A percentile compares a stretch with the other conserved stretches of the same genome.
These are phyloP conservation scores for Zygaena filipendulae DNA, from an alignment of 2,888 invertebrate species.

Conservation along the genomic window DNA sequence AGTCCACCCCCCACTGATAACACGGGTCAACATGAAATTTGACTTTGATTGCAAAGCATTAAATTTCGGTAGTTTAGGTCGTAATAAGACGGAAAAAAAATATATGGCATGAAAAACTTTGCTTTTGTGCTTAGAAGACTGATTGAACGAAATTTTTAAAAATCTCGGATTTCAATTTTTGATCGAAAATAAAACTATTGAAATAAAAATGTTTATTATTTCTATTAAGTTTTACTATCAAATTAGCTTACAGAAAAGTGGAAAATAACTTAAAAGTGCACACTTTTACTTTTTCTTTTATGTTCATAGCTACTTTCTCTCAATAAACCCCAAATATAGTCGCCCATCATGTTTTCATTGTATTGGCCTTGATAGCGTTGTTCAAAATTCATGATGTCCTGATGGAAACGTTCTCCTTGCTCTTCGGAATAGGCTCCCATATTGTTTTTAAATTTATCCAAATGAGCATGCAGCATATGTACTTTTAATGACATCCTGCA, in stretches of 20 bases:
- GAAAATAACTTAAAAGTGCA: slow-evolving; percentile 16
- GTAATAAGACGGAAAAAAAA: slow-evolving; percentile 11
- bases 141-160: slow-evolving; percentile 13
- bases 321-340: slow-evolving; percentile 17
- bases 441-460: slow-evolving; percentile 19
- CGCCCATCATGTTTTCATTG: slow-evolving; percentile 17
- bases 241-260: slow-evolving; percentile 11
- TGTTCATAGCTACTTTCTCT: slow-evolving; percentile 15
- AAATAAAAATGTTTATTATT: slow-evolving; percentile 13
- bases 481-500: slow-evolving; percentile 12
- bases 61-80: slow-evolving; percentile 8
- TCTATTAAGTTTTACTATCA: slow-evolving; percentile 14
- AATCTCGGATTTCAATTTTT: slow-evolving; percentile 14
- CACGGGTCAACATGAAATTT: slow-evolving; percentile 9
- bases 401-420: slow-evolving; percentile 16
- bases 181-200: slow-evolving; percentile 13
- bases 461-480: slow-evolving; percentile 15
- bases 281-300: slow-evolving; percentile 16
- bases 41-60: slow-evolving; percentile 8
- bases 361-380: slow-evolving; percentile 11
- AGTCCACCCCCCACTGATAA: too few species aligned
- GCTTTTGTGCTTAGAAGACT: slow-evolving; percentile 10
- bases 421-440: slow-evolving; percentile 15
- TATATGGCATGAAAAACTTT: too few species aligned
- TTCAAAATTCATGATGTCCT: slow-evolving; percentile 15